These are phyloP conservation scores for Anhinga anhinga DNA, from an alignment of 2,113 vertebrate species.

Conservation along the genomic window DNA sequence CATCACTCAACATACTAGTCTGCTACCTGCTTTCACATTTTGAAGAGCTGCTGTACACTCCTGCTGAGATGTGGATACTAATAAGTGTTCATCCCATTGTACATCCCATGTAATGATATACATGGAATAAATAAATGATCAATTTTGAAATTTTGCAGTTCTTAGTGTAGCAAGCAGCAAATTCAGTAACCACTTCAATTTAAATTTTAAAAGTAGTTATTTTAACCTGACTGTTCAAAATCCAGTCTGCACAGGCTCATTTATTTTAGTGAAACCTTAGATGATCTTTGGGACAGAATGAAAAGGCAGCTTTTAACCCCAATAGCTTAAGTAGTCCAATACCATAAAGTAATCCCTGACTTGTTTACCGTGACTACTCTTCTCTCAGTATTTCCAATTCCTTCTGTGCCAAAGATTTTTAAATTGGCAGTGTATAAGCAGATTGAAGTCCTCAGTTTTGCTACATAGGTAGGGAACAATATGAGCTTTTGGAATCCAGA, in stretches of 20 bases:
- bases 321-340: neutral
- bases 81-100: neutral
- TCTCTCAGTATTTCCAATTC: neutral
- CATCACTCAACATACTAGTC: neutral
- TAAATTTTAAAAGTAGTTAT: neutral
- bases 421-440: neutral
- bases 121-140: neutral
- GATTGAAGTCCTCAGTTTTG: neutral
- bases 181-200: neutral
- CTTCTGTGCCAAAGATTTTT: neutral
- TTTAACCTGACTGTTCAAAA: neutral
- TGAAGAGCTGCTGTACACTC: neutral
- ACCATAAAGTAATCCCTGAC: neutral
- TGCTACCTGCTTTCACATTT: neutral
- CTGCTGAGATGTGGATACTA: neutral
- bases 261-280: neutral
- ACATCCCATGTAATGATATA: neutral
- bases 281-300: neutral
- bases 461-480: neutral
- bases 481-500: neutral
- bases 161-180: neutral
- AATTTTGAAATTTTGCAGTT: neutral
- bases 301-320: neutral
- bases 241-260: neutral
- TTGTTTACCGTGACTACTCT: neutral